A percentile compares a stretch with the other conserved stretches of the same genome.
Conservation (phyloP, 1,140 invertebrate genomes). For the Lasioglossum albipes region DNA sequence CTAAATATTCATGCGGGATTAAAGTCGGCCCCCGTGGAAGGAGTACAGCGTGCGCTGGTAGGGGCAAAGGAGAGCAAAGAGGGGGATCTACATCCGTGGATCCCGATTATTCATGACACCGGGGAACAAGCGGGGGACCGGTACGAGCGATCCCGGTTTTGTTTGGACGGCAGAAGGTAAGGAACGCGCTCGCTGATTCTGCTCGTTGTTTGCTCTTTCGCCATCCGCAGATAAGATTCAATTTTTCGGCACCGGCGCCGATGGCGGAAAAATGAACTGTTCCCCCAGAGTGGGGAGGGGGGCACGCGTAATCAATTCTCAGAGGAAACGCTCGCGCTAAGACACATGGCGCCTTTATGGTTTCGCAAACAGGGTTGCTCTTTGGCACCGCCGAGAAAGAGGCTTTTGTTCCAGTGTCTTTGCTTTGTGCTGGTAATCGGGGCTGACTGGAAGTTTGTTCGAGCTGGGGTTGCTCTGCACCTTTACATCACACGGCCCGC, state of each 20-base stretch:
- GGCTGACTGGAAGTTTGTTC: too few relatives aligned
- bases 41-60: conserved; percentile 21
- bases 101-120: conserved; percentile 69
- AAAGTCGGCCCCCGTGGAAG: conserved; percentile 53
- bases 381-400: not conserved
- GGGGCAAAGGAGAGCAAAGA: conserved; percentile 21
- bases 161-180: conserved; percentile 66
- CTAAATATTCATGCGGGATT: conserved; percentile 70
- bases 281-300: not conserved
- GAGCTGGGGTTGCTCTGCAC: too few relatives aligned
- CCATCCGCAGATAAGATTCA: conserved; percentile 65
- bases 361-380: not conserved
- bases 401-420: not conserved
- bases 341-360: conserved; percentile 2
- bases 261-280: conserved; percentile 7
- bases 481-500: too few relatives aligned
- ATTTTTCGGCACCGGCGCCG: conserved; percentile 46
- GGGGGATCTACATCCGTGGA: conserved; percentile 43
- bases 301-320: conserved; percentile 10
- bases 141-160: conserved; percentile 58
- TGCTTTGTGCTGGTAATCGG: not conserved
- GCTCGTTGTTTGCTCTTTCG: conserved; percentile 54
- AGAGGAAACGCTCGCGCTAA: conserved; percentile 21
- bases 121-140: conserved; percentile 20
- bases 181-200: conserved; percentile 52